These are phyloP conservation scores for Cephus rjabovi DNA, from an alignment of 2,888 invertebrate genomes.

Conservation along the genomic window DNA sequence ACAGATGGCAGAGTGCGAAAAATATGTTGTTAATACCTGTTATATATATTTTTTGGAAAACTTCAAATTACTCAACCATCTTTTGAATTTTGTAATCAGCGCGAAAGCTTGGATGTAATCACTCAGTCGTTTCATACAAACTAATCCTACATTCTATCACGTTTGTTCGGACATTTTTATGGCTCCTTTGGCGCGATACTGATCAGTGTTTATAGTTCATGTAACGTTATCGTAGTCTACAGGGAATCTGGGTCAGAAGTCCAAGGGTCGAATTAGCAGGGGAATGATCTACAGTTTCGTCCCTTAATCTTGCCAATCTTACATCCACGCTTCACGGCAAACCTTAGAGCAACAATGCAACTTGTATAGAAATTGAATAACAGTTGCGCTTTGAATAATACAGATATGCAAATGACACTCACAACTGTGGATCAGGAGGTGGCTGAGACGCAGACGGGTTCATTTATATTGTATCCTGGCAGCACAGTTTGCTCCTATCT, in stretches of 20 bases:
- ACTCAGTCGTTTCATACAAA: neutral
- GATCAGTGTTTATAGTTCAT: neutral
- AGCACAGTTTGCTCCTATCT: slow-evolving; percentile 19
- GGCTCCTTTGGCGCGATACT: neutral
- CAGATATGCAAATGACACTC: slow-evolving; percentile 59
- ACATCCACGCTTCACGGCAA: neutral
- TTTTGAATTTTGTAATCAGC: neutral
- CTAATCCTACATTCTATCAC: neutral
- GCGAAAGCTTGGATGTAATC: neutral
- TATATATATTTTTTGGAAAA: neutral
- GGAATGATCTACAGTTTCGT: neutral
- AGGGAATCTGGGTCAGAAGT: neutral
- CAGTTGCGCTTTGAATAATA: slow-evolving; percentile 62
- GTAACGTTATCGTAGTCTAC: neutral
- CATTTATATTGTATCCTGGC: slow-evolving; percentile 61
- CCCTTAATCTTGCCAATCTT: neutral
- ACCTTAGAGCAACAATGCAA: slow-evolving; percentile 56
- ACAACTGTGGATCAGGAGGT: slow-evolving; percentile 26
- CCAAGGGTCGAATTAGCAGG: neutral
- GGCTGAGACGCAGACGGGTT: slow-evolving; percentile 47
- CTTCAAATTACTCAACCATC: neutral
- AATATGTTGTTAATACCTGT: neutral
- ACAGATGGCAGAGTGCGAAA: neutral
- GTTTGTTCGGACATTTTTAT: neutral
- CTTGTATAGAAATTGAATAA: slow-evolving; percentile 61